Base-by-base conservation (phyloP, 2,113 vertebrate species). In the Cheirogaleus medius region DNA sequence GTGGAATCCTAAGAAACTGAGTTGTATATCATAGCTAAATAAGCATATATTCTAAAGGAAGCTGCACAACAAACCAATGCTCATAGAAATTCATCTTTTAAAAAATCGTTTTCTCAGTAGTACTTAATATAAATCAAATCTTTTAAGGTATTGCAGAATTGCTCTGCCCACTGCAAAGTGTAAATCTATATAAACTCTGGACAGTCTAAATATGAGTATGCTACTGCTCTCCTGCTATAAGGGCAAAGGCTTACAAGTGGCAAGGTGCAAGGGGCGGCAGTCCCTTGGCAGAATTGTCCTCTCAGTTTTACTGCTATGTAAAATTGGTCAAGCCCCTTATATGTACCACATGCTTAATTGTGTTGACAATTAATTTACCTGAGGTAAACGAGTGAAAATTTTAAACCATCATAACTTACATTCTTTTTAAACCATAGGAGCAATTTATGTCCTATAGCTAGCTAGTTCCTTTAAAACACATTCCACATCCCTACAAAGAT, bases 71-170 rank as follows among this genome's bases (percentile, higher is more conserved):
- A 63, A 63, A 29, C 27, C 60, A 60, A 60, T 60, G 58, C 58
- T 60, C 58, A 60, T 4, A 60, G 58, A 60, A 60, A 63, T 29
- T 63, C 25, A 63, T 63, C 60, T 29, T 63, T 63, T 63, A 63
- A 60, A 27, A 60, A 63, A 63, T 27, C 29, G 10, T 29, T 63
- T 76, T 64, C 63, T 34, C 63, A 34, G 81, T 71, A 49, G 34
- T 49, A 49, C 8, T 87, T 66, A 69, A n/a, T 44, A 7, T 87
- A 93, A 47, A 47, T 69, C 76, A 32, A 37, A 34, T 78, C 42
- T 91, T 71, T 86, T 44, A 68, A 85, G 49, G 39, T 95, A 76
- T 54, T 73, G 56, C 34, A 92, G 47, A 82, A 87, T 56, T 95
- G 56, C 37, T 13, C 42, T 13, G 42, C 44, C 63, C 32, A 87